These are phyloP conservation scores for Temnopleurus reevesii DNA, from an alignment of 53 echinoderm and acorn worm species.

Conservation along the genomic window DNA sequence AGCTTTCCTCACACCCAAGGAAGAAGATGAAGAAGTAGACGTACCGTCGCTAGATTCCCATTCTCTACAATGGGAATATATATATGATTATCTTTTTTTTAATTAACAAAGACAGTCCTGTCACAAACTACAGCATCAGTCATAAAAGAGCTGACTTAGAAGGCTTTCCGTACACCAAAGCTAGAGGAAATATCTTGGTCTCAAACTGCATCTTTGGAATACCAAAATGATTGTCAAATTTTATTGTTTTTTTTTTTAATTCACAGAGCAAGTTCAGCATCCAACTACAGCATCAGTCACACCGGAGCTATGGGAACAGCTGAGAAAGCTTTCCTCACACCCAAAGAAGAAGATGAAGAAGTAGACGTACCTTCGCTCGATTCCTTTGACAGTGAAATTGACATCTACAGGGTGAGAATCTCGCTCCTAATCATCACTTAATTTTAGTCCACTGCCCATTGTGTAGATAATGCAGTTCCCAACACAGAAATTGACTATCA, in stretches of 20 bases:
- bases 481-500: no score
- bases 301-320: slow-evolving; percentile 93
- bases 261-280: slow-evolving; percentile 86
- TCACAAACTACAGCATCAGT: slow-evolving; percentile 89
- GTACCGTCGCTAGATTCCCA: slow-evolving; percentile 91
- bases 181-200: no score
- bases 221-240: no score
- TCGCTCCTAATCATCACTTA: no score
- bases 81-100: no score
- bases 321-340: slow-evolving; percentile 86
- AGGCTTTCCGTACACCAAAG: slow-evolving; percentile 78
- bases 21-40: slow-evolving; percentile 62
- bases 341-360: slow-evolving; percentile 54
- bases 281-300: slow-evolving; percentile 87
- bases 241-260: not conserved
- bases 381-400: slow-evolving; percentile 89
- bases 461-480: no score
- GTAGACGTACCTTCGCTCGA: slow-evolving; percentile 86
- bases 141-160: slow-evolving; percentile 85
- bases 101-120: slow-evolving; percentile 76
- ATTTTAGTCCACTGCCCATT: no score
- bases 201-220: no score
- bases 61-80: no score
- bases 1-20: slow-evolving; percentile 83
- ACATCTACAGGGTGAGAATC: slow-evolving; percentile 87